phyloP scores from a whole-genome alignment of 2,797 vertebrate species.

The Neoniphon sammara region DNA sequence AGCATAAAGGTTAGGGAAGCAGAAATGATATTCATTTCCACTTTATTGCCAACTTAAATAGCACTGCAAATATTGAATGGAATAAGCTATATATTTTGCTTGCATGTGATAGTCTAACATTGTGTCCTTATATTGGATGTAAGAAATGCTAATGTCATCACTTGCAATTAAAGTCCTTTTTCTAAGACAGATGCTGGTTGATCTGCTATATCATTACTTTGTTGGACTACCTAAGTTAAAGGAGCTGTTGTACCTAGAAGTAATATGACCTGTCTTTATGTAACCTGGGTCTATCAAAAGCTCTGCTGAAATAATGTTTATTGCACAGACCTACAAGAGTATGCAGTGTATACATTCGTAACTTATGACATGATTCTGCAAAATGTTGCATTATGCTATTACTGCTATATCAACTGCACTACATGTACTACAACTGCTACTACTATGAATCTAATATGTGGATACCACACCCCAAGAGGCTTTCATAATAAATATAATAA shows the following conservation, averaged over 20 bases:
- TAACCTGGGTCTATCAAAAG: neutral
- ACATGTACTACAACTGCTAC: neutral
- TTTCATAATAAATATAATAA: neutral
- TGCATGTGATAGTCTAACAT: slow-evolving; percentile 77
- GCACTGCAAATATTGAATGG: slow-evolving; percentile 60
- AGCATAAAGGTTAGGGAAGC: slow-evolving; percentile 52
- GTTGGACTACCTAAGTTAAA: neutral
- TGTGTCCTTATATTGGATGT: slow-evolving; percentile 75
- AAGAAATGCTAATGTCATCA: slow-evolving; percentile 78
- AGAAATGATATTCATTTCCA: slow-evolving; percentile 76
- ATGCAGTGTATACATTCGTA: neutral
- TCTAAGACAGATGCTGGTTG: slow-evolving; percentile 54
- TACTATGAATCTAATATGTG: neutral
- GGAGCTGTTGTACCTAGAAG: neutral
- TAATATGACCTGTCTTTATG: neutral
- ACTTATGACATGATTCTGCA: too few relatives aligned
- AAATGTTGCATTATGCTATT: neutral
- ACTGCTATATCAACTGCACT: neutral
- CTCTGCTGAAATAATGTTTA: neutral
- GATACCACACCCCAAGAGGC: too few relatives aligned
- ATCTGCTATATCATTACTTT: slow-evolving; percentile 4
- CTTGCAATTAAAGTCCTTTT: slow-evolving; percentile 80
- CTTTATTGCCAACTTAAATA: slow-evolving; percentile 63
- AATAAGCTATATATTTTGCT: slow-evolving; percentile 75
- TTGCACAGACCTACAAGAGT: neutral